Evolutionary conservation across 1,140 invertebrate species (phyloP).

Genomic region (Brachionus paranguensis): DNA sequence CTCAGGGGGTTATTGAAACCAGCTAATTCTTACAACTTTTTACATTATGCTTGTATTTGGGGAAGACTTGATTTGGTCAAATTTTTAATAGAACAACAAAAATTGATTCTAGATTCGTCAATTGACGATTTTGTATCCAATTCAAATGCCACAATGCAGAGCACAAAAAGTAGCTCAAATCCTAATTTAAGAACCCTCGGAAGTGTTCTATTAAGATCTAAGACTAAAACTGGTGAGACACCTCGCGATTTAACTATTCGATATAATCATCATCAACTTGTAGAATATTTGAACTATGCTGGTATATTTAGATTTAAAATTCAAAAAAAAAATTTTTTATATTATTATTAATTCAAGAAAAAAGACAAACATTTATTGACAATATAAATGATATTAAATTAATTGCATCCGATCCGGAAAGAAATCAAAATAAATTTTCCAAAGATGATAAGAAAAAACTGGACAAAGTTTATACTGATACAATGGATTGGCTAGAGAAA

Average conservation of each 20-base stretch:
- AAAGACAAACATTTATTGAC: constrained; percentile 13
- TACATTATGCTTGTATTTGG: constrained; percentile 38
- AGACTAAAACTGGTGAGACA: constrained; percentile 31
- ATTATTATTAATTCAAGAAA: constrained; percentile 4
- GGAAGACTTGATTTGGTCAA: constrained; percentile 15
- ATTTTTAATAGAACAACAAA: constrained; percentile 11
- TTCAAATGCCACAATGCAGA: constrained; percentile 7
- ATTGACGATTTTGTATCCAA: neutral
- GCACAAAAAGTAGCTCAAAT: neutral
- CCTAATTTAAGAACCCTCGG: constrained; percentile 4
- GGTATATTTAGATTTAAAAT: neutral
- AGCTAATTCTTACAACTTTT: neutral
- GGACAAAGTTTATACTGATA: constrained; percentile 12
- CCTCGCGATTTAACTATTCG: neutral
- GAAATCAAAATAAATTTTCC: constrained; percentile 33
- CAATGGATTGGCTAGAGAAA: constrained; percentile 25
- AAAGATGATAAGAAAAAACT: constrained; percentile 40
- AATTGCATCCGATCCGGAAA: constrained; percentile 5
- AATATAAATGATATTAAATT: neutral
- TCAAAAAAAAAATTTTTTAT: neutral
- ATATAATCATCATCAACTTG: neutral
- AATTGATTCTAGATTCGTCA: neutral
- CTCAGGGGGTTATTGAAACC: neutral
- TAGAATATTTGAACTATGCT: constrained; percentile 24
- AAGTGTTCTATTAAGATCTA: constrained; percentile 5